Conservation (phyloP, 2,797 vertebrate genomes). For the Myripristis jacobus region DNA sequence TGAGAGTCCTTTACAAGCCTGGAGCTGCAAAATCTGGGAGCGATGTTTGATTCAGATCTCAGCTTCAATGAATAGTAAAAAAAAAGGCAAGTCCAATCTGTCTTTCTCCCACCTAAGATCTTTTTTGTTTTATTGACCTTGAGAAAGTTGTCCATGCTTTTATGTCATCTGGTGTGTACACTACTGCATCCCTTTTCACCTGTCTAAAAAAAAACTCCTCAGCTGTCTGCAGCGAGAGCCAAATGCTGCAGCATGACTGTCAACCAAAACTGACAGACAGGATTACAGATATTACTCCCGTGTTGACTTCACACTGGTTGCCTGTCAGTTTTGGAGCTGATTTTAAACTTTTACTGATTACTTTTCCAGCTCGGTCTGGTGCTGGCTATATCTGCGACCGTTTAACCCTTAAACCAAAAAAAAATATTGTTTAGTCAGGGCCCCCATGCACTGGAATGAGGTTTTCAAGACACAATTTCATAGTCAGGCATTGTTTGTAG, state of each 20-base stretch:
- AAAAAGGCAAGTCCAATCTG: constrained; percentile 17
- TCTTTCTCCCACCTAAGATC: constrained; percentile 17
- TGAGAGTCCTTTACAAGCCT: constrained; percentile 38
- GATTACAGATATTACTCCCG: background rate
- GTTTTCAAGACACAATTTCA: background rate
- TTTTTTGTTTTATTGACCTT: background rate
- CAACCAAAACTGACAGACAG: background rate
- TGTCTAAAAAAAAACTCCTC: background rate
- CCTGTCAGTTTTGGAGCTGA: background rate
- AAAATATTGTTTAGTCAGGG: background rate
- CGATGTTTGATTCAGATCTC: constrained; percentile 39
- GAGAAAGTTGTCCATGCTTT: constrained; percentile 6
- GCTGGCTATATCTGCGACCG: background rate
- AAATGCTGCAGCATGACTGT: background rate
- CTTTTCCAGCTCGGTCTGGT: background rate
- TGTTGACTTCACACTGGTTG: constrained; percentile 1
- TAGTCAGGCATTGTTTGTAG: background rate
- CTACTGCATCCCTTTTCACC: constrained; percentile 6
- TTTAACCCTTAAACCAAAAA: background rate
- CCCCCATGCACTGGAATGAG: background rate
- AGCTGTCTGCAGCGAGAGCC: constrained; percentile 11
- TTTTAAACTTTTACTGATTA: constrained; percentile 4
- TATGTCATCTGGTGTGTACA: constrained; percentile 29
- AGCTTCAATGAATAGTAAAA: constrained; percentile 25
- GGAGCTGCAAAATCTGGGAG: constrained; percentile 31